These are phyloP conservation scores for Drosophila yooni DNA, from an alignment of 2,888 invertebrate genomes.

Conservation along the genomic window DNA sequence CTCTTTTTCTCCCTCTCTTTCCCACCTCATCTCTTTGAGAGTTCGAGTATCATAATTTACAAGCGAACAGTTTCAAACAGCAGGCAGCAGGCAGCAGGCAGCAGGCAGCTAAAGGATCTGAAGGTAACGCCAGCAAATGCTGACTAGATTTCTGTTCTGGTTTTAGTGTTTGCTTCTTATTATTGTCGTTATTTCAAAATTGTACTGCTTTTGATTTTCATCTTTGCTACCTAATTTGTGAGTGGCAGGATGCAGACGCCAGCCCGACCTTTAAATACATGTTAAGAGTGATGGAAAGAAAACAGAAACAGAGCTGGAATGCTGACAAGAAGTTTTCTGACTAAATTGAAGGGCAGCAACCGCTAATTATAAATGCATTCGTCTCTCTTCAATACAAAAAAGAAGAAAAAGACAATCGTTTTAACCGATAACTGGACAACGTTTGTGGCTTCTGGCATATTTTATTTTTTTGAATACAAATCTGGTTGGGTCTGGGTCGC, in stretches of 20 bases:
- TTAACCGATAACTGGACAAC: constrained; percentile 36
- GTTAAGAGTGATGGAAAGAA: constrained; percentile 12
- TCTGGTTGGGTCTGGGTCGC: constrained; percentile 15
- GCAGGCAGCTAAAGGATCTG: constrained; percentile 22
- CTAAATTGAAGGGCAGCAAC: constrained; percentile 48
- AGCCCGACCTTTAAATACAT: constrained; percentile 12
- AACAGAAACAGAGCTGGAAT: constrained; percentile 16
- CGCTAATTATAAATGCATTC: constrained; percentile 78
- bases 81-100: constrained; percentile 2
- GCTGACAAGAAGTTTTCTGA: constrained; percentile 32
- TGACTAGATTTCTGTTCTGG: constrained; percentile 46
- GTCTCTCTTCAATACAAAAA: constrained; percentile 39
- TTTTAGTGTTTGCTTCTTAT: not conserved
- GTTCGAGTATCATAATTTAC: constrained; percentile 55
- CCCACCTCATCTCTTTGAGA: not conserved
- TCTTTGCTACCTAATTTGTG: constrained; percentile 42
- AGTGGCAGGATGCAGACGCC: constrained; percentile 24
- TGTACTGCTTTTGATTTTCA: not conserved
- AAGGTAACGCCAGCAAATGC: constrained; percentile 24
- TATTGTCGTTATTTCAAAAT: constrained; percentile 2
- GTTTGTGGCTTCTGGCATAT: constrained; percentile 50
- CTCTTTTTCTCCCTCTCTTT: not conserved
- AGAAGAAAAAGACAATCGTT: constrained; percentile 7
- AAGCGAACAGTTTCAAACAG: constrained; percentile 39
- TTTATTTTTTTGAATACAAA: not conserved